Percentiles rank a stretch among this genome's conserved stretches.
These are phyloP conservation scores for Drosophila eohydei DNA, from an alignment of 2,888 invertebrate species.

Conservation along the genomic window DNA sequence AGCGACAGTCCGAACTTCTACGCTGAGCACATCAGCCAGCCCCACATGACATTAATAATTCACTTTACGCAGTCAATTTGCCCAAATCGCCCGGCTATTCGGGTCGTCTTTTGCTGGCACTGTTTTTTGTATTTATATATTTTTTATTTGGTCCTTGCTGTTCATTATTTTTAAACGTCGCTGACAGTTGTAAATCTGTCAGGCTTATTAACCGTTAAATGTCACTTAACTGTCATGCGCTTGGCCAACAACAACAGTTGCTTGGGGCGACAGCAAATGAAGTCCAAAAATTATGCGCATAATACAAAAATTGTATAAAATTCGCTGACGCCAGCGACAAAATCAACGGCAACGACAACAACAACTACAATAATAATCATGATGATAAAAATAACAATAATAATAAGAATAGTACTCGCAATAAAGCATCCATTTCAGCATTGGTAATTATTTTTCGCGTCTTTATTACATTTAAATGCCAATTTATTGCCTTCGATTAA, in stretches of 20 bases:
- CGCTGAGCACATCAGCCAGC: conserved; percentile 2
- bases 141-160: conserved; percentile 54
- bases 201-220: conserved; percentile 81
- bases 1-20: neutral
- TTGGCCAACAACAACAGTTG: conserved; percentile 49
- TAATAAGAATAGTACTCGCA: conserved; percentile 49
- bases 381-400: conserved; percentile 31
- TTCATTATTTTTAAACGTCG: conserved; percentile 76
- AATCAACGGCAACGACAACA: neutral
- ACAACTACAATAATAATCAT: conserved; percentile 22
- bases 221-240: conserved; percentile 78
- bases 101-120: conserved; percentile 13
- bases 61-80: conserved; percentile 79
- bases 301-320: conserved; percentile 67
- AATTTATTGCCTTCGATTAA: conserved; percentile 80
- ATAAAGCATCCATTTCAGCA: conserved; percentile 57
- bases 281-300: conserved; percentile 74
- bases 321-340: conserved; percentile 34
- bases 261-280: conserved; percentile 41
- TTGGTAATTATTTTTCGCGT: conserved; percentile 74
- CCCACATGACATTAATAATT: conserved; percentile 78
- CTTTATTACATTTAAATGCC: conserved; percentile 81
- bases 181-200: conserved; percentile 81
- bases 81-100: conserved; percentile 75
- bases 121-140: conserved; percentile 14